phyloP scores from a whole-genome alignment of 2,113 vertebrate species.

The Pluvianellus socialis region DNA sequence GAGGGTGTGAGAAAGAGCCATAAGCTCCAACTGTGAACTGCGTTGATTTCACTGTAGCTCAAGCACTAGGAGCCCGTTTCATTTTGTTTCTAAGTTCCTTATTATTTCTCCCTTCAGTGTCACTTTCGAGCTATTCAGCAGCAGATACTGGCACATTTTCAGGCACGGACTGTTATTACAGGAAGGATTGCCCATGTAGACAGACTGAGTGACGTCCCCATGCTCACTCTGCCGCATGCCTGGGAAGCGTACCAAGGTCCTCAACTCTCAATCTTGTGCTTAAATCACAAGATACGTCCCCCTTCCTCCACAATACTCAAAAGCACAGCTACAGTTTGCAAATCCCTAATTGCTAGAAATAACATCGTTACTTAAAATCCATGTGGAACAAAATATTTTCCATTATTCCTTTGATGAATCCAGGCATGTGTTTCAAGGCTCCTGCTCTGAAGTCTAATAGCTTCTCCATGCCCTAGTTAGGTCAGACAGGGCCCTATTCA shows the following conservation, averaged over 20 bases:
- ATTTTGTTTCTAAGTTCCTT: neutral
- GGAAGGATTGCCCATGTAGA: neutral
- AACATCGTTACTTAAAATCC: constrained; percentile 23
- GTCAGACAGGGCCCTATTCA: constrained; percentile 67
- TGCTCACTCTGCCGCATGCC: neutral
- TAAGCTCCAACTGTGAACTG: constrained; percentile 2
- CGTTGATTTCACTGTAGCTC: neutral
- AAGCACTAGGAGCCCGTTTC: neutral
- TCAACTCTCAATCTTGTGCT: neutral
- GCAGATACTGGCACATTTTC: neutral
- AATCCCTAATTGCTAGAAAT: constrained; percentile 47
- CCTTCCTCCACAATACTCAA: neutral
- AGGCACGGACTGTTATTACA: neutral
- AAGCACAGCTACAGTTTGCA: neutral
- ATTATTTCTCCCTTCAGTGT: neutral
- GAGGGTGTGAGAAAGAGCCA: constrained; percentile 13
- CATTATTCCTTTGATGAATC: constrained; percentile 62
- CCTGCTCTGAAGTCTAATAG: constrained; percentile 54
- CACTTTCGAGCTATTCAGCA: neutral
- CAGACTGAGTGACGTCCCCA: neutral
- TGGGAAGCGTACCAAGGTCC: neutral
- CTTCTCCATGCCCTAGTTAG: constrained; percentile 64
- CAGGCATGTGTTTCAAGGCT: constrained; percentile 49
- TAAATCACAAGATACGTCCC: neutral
- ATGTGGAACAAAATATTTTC: constrained; percentile 41